These are phyloP conservation scores for Avahi laniger DNA, from an alignment of 2,797 vertebrate genomes.

Conservation along the genomic window DNA sequence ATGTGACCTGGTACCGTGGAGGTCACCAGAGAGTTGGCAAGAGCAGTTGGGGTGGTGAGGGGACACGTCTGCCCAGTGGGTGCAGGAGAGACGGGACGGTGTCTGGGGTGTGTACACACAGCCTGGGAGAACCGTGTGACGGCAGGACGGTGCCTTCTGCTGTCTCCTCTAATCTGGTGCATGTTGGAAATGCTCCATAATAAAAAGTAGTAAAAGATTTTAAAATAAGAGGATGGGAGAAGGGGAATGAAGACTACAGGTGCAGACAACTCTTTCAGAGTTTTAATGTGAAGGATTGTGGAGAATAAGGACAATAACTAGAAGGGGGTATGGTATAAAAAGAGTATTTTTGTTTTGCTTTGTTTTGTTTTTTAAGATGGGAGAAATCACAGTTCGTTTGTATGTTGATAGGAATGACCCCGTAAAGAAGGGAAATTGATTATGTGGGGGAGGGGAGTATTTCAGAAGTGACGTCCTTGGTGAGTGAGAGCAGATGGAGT, in stretches of 20 bases:
- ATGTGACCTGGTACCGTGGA: neutral
- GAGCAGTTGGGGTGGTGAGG: no score
- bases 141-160: no score
- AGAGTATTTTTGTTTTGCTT: neutral
- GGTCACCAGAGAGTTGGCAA: neutral
- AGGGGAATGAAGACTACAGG: neutral
- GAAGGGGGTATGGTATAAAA: neutral
- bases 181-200: neutral
- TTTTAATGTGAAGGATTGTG: neutral
- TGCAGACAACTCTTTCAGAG: neutral
- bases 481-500: neutral
- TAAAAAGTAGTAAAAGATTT: neutral
- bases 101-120: neutral
- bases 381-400: neutral
- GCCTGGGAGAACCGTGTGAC: neutral
- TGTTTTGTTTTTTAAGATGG: neutral
- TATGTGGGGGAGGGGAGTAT: accelerated
- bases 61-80: accelerated
- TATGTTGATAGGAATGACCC: neutral
- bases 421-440: neutral
- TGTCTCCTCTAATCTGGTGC: neutral
- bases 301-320: neutral
- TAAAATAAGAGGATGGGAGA: neutral
- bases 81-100: neutral
- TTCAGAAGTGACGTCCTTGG: neutral